A percentile compares a stretch with the other conserved stretches of the same genome.
These are phyloP conservation scores for Brachionus asplanchnoidis DNA, from an alignment of 1,140 invertebrate genomes.

Conservation along the genomic window DNA sequence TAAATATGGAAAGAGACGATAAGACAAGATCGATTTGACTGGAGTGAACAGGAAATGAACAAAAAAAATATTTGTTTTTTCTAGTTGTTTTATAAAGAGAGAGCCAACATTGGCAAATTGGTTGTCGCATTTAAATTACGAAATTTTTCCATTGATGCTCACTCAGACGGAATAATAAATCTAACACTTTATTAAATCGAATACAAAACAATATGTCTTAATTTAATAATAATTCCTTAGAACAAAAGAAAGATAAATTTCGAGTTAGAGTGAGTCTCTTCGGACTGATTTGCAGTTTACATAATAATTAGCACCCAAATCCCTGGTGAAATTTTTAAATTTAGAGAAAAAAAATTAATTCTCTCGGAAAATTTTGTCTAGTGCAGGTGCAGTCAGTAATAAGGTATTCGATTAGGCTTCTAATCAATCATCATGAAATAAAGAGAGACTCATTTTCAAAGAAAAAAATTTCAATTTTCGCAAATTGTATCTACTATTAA, in stretches of 20 bases:
- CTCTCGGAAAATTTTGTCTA: background rate
- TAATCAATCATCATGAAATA: background rate
- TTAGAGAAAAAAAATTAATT: background rate
- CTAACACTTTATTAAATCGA: constrained; percentile 34
- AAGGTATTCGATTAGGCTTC: background rate
- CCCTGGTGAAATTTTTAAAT: background rate
- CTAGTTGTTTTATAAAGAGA: background rate
- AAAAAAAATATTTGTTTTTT: background rate
- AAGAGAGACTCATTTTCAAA: background rate
- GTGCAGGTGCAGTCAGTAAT: background rate
- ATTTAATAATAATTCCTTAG: constrained; percentile 13
- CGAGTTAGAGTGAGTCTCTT: background rate
- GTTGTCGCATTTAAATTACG: background rate
- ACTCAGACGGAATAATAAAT: constrained; percentile 38
- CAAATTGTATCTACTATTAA: constrained; percentile 27
- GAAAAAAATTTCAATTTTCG: background rate
- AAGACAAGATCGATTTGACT: background rate
- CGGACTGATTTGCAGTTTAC: constrained; percentile 7
- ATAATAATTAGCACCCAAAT: constrained; percentile 1
- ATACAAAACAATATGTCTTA: background rate
- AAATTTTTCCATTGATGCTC: background rate
- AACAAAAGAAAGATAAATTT: background rate
- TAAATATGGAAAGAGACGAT: background rate
- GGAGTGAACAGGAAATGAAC: background rate
- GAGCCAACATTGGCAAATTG: background rate